These are phyloP conservation scores for Pontoporia blainvillei DNA, from an alignment of 2,113 vertebrate species.

Conservation along the genomic window DNA sequence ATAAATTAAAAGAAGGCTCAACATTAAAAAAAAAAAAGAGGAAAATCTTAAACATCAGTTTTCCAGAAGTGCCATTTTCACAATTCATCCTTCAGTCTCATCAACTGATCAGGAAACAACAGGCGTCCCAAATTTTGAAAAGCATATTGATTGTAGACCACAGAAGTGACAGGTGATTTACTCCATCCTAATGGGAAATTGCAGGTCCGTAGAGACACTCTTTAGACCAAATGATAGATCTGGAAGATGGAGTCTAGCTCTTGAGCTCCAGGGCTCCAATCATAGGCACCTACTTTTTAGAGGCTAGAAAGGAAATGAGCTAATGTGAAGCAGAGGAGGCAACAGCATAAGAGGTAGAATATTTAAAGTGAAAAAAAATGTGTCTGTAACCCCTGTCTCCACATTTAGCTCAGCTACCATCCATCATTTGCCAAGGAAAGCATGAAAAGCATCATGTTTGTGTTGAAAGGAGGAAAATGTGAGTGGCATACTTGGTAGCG, in stretches of 20 bases:
- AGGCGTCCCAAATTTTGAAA: neutral
- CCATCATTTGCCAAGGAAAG: conserved; percentile 22
- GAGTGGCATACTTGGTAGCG: conserved; percentile 41
- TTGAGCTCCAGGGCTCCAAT: neutral
- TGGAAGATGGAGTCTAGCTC: neutral
- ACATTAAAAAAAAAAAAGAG: neutral
- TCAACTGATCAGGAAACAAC: neutral
- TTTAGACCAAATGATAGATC: neutral
- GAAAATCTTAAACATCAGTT: neutral
- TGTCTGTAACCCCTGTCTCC: conserved; percentile 54
- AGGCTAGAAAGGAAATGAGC: neutral
- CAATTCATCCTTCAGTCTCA: neutral
- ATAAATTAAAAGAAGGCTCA: too few species aligned
- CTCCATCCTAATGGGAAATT: neutral
- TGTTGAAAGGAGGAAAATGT: conserved; percentile 48
- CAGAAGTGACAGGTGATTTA: neutral
- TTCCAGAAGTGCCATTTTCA: neutral
- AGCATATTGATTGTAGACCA: neutral
- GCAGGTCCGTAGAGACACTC: neutral
- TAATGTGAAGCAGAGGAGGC: conserved; percentile 12
- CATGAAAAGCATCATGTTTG: conserved; percentile 42
- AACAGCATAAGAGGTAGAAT: neutral
- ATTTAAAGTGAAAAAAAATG: conserved; percentile 33
- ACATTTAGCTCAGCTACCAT: conserved; percentile 35
- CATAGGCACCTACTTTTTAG: neutral